Evolutionary conservation across 2,888 invertebrate species (phyloP).

Genomic region (Platycnemis pennipes): DNA sequence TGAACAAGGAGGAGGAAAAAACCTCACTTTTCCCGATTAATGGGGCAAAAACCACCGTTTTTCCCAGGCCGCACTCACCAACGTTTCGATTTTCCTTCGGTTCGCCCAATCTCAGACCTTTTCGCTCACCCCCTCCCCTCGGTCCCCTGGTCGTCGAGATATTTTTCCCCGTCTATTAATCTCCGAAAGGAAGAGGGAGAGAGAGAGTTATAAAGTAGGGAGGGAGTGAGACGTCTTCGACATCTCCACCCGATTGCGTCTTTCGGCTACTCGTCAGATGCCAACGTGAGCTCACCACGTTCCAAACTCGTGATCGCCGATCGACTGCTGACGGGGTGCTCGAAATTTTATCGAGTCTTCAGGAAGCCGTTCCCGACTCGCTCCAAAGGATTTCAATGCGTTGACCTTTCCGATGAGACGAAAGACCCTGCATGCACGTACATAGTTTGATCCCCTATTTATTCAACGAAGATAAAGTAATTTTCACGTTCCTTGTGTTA

Average conservation of each 20-base stretch:
- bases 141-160: background rate
- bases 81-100: background rate
- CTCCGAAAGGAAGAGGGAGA: background rate
- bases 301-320: background rate
- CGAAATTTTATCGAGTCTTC: background rate
- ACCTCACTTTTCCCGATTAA: slow-evolving; percentile 29
- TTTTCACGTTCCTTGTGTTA: too few relatives aligned
- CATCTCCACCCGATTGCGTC: background rate
- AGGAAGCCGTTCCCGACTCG: background rate
- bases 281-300: background rate
- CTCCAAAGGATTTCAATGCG: background rate
- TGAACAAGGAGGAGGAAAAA: background rate
- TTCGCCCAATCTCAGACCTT: background rate
- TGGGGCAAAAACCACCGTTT: background rate
- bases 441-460: background rate
- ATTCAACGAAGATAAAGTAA: too few relatives aligned
- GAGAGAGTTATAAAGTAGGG: too few relatives aligned
- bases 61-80: background rate
- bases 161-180: background rate
- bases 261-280: background rate
- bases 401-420: background rate
- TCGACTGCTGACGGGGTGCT: background rate
- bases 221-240: background rate
- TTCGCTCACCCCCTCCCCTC: background rate
- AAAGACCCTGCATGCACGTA: background rate